phyloP scores from a whole-genome alignment of 2,888 invertebrate genomes.

The Sipunculus nudus region DNA sequence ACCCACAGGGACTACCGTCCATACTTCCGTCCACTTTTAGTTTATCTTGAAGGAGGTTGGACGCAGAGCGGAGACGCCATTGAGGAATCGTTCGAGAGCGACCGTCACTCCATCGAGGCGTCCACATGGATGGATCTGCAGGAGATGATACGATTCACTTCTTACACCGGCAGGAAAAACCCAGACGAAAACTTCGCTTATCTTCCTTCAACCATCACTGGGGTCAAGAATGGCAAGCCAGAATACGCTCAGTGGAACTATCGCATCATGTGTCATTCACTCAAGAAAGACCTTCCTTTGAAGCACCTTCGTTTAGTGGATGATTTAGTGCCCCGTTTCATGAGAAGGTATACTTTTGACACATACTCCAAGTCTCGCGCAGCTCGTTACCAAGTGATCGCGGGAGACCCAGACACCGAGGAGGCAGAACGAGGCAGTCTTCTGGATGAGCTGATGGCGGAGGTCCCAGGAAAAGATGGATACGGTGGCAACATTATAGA shows the following conservation, averaged over 20 bases:
- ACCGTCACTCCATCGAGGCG: slow-evolving; percentile 53
- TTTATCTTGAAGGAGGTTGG: slow-evolving; percentile 57
- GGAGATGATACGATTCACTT: slow-evolving; percentile 48
- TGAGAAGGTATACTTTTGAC: neutral
- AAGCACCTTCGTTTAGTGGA: slow-evolving; percentile 42
- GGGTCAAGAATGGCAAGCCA: slow-evolving; percentile 30
- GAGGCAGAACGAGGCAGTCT: slow-evolving; percentile 17
- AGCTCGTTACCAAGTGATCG: slow-evolving; percentile 14
- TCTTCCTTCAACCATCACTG: slow-evolving; percentile 48
- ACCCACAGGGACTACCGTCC: slow-evolving; percentile 44
- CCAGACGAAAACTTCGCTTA: slow-evolving; percentile 47
- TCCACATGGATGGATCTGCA: slow-evolving; percentile 44
- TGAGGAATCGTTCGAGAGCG: slow-evolving; percentile 55
- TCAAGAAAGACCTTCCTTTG: slow-evolving; percentile 37
- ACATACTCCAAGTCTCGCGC: neutral
- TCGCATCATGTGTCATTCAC: slow-evolving; percentile 45
- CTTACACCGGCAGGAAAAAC: slow-evolving; percentile 46
- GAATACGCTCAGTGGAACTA: slow-evolving; percentile 38
- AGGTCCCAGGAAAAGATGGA: slow-evolving; percentile 50
- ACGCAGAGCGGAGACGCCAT: slow-evolving; percentile 44
- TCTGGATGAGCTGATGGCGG: slow-evolving; percentile 44
- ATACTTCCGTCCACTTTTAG: slow-evolving; percentile 54
- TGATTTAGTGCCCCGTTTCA: slow-evolving; percentile 42
- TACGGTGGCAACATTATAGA: slow-evolving; percentile 39
- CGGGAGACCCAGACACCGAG: slow-evolving; percentile 5